Evolutionary conservation across 92 coral and sea anemone species (phyloP), one percentile per base, ranked within the genome.

Genomic region (Umimayanthus chanpuru): DNA sequence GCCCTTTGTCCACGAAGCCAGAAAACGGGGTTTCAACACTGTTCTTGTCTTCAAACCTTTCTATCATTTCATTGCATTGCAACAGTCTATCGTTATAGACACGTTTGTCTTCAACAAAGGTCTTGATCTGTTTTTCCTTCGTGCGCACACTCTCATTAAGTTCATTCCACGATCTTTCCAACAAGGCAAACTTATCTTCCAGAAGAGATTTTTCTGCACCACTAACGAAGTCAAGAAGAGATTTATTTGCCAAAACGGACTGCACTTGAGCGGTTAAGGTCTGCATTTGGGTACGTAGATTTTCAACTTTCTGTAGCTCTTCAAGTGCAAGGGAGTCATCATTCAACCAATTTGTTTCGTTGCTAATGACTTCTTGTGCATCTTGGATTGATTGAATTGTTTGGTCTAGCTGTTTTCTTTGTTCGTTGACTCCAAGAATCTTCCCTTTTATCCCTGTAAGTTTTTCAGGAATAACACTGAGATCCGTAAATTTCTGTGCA

Each of bases 351-450:
- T 67, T 79, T 20, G 68, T 77, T 36, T 82, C 90, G 30, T 87
- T 88, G 75, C 86, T 55, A 56, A 90, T 78, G 11, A 85, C 58
- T 18, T 20, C 70, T 41, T 82, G 89, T 9, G 94, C 92, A 47
- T 89, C 90, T 38, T 71, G 75, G 49, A 95, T 39, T 94, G 94
- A 93, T 47, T 83, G 80, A 7, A 87, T 23, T n/a, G 91, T 89
- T 23, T 85, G 71, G 56, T 93, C 92, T 47, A 95, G 71, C 68
- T 82, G 85, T 72, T 88, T 79, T 11, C 56, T 87, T 64, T 85
- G 75, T 43, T 88, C 87, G 21, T 70, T 80, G 64, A 80, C 75
- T 29, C 88, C 89, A 56, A 61, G 56, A 18, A 91, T 77, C 81
- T 81, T 82, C 40, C 20, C 71, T 71, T 92, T 86, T n/a, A 86